A percentile compares a stretch with the other conserved stretches of the same genome.
Evolutionary conservation across 1,140 invertebrate genomes (phyloP).

Genomic region (Macrocentrus cingulum): DNA sequence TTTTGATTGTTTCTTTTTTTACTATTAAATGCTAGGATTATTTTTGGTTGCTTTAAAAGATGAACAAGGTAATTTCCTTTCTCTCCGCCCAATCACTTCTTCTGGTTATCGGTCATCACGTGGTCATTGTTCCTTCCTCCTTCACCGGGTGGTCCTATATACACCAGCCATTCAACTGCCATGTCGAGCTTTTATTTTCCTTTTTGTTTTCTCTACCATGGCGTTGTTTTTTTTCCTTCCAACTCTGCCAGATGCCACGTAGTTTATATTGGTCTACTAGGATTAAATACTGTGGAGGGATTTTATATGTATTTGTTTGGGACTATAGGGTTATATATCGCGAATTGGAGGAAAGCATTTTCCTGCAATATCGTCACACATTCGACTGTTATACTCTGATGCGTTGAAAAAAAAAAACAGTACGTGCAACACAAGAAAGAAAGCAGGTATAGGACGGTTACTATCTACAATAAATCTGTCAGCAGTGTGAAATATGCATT

Average conservation of each 20-base stretch:
- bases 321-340: too few relatives aligned
- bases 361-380: too few relatives aligned
- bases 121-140: constrained; percentile 18
- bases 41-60: neutral
- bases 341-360: too few relatives aligned
- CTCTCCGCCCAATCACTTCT: constrained; percentile 14
- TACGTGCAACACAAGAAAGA: constrained; percentile 36
- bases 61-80: neutral
- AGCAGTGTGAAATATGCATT: constrained; percentile 46
- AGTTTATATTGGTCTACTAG: too few relatives aligned
- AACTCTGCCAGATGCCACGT: too few relatives aligned
- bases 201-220: neutral
- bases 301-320: too few relatives aligned
- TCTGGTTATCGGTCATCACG: constrained; percentile 32
- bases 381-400: too few relatives aligned
- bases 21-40: too few relatives aligned
- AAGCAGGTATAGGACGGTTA: constrained; percentile 38
- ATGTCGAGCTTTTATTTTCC: neutral
- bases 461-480: constrained; percentile 48
- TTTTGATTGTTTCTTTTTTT: too few relatives aligned
- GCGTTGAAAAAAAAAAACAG: constrained; percentile 31
- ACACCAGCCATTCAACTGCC: neutral
- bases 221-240: too few relatives aligned
- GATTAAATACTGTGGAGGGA: too few relatives aligned
- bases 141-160: neutral